Conservation (phyloP, 2,113 vertebrate genomes). For the Chaetodon trifascialis region DNA sequence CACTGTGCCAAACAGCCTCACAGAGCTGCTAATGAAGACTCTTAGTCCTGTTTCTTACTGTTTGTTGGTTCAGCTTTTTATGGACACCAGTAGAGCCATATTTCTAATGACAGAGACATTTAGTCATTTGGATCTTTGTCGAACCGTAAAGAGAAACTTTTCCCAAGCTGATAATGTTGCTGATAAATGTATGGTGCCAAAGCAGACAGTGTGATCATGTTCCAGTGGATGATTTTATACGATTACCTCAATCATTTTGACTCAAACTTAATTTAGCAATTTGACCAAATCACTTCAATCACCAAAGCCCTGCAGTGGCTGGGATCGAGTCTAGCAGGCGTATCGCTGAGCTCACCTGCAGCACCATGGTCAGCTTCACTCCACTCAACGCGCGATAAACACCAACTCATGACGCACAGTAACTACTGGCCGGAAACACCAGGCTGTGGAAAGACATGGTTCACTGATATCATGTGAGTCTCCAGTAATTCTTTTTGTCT, state of each 20-base stretch:
- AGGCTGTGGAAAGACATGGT: not conserved
- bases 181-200: slow-evolving; percentile 15
- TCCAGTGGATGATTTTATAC: slow-evolving; percentile 6
- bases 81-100: not conserved
- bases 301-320: too few relatives aligned
- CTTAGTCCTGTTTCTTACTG: not conserved
- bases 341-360: slow-evolving; percentile 21
- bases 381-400: not conserved
- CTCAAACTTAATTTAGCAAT: not conserved
- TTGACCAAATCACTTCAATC: too few relatives aligned
- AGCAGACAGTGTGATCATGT: slow-evolving; percentile 24
- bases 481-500: slow-evolving; percentile 14
- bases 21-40: not conserved
- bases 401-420: not conserved
- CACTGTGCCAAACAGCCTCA: not conserved
- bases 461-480: not conserved
- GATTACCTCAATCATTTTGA: not conserved
- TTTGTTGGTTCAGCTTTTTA: not conserved
- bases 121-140: not conserved
- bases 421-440: not conserved
- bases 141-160: slow-evolving; percentile 29
- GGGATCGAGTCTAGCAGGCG: not conserved
- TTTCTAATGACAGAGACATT: slow-evolving; percentile 2
- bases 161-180: slow-evolving; percentile 40
- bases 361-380: slow-evolving; percentile 23